Conservation (phyloP, 2,888 invertebrate species). For the Eupithecia insigniata region DNA sequence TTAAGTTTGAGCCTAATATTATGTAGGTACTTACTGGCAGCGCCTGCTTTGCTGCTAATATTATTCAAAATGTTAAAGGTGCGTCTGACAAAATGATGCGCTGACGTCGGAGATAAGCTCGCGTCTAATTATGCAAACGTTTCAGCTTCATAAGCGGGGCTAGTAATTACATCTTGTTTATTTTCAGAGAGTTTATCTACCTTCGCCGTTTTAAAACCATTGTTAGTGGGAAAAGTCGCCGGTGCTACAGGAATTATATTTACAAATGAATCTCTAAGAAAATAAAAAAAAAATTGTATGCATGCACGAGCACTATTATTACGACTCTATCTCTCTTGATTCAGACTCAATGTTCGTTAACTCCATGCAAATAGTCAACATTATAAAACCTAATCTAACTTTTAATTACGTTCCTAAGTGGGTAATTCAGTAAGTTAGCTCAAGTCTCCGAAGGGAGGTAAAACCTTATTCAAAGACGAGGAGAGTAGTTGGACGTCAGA, state of each 20-base stretch:
- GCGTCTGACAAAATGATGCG: constrained; percentile 15
- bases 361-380: constrained; percentile 12
- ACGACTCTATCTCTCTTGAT: background rate
- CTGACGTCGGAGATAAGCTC: constrained; percentile 16
- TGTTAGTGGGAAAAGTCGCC: background rate
- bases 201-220: constrained; percentile 3
- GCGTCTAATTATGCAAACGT: constrained; percentile 32
- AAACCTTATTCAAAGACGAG: constrained; percentile 17
- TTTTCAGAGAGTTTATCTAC: constrained; percentile 19
- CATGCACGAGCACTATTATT: background rate
- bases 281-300: no score
- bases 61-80: background rate
- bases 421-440: constrained; percentile 6
- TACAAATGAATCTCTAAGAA: no score
- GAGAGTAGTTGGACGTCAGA: constrained; percentile 29
- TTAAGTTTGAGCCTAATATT: background rate
- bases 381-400: constrained; percentile 12
- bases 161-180: constrained; percentile 26
- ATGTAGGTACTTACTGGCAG: background rate
- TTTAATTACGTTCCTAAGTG: constrained; percentile 6
- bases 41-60: background rate
- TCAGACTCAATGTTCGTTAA: background rate
- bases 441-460: background rate
- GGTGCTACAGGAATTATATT: background rate
- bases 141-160: constrained; percentile 20